phyloP scores from a whole-genome alignment of 2,797 vertebrate genomes.

The Karalla daura region DNA sequence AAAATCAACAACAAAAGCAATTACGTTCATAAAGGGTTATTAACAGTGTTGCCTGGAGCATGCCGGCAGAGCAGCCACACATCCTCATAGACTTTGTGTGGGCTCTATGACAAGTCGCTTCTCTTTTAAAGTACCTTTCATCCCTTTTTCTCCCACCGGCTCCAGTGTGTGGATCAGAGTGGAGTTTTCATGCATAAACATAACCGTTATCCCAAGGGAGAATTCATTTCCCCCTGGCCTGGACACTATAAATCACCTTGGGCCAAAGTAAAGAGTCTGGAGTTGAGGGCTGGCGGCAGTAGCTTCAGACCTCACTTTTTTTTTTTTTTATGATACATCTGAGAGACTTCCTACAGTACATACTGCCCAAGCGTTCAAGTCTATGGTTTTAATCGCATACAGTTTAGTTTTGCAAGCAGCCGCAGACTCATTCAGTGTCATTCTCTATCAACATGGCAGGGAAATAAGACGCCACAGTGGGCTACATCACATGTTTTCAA shows the following conservation, averaged over 20 bases:
- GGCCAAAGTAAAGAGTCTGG: constrained; percentile 78
- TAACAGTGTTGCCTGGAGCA: constrained; percentile 39
- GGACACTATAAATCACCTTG: constrained; percentile 68
- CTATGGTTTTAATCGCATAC: constrained; percentile 18
- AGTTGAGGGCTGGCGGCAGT: constrained; percentile 41
- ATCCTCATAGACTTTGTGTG: constrained; percentile 47
- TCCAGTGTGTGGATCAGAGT: constrained; percentile 46
- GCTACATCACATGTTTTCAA: constrained; percentile 54
- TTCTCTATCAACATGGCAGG: constrained; percentile 33
- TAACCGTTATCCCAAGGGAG: constrained; percentile 56
- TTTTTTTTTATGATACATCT: constrained; percentile 33
- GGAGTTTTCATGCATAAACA: constrained; percentile 71
- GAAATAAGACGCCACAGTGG: constrained; percentile 49
- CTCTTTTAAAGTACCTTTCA: constrained; percentile 59
- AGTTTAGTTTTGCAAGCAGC: constrained; percentile 5
- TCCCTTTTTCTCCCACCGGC: constrained; percentile 38
- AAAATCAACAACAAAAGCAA: constrained; percentile 57
- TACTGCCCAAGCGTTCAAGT: constrained; percentile 11
- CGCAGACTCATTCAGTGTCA: constrained; percentile 16
- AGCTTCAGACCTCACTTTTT: constrained; percentile 34
- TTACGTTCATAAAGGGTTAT: constrained; percentile 52
- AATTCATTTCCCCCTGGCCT: constrained; percentile 61
- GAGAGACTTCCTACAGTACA: constrained; percentile 27
- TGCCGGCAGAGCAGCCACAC: constrained; percentile 23
- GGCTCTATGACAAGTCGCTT: constrained; percentile 49